Evolutionary conservation across 2,797 vertebrate species (phyloP).

Genomic region (Epinephelus malabaricus): DNA sequence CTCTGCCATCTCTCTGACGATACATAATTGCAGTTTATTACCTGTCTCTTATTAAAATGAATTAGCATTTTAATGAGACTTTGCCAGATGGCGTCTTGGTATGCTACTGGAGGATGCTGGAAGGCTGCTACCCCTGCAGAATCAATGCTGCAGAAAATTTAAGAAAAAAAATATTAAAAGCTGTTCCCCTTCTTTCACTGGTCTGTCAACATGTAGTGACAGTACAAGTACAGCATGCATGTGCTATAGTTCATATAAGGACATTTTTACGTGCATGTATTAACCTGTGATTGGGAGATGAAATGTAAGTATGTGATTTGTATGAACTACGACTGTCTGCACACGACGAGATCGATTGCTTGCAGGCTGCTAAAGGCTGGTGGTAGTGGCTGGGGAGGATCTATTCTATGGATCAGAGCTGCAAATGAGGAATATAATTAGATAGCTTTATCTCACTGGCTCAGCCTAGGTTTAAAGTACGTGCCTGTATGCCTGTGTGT

Average conservation of each 20-base stretch:
- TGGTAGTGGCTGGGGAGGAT: conserved; percentile 69
- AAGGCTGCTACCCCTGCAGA: conserved; percentile 64
- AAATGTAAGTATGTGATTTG: conserved; percentile 43
- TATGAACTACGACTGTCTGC: conserved; percentile 52
- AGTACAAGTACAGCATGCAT: conserved; percentile 13
- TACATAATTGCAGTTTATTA: conserved; percentile 93
- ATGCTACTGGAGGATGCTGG: conserved; percentile 75
- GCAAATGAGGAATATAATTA: conserved; percentile 87
- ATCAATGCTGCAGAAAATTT: conserved; percentile 51
- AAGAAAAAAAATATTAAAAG: conserved; percentile 37
- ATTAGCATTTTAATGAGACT: conserved; percentile 91
- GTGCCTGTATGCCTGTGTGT: conserved; percentile 15
- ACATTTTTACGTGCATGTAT: conserved; percentile 21
- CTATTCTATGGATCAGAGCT: conserved; percentile 81
- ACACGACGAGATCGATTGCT: conserved; percentile 70
- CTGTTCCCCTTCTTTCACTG: conserved; percentile 33
- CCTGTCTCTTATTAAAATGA: conserved; percentile 91
- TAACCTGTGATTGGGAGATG: conserved; percentile 43
- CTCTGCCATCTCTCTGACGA: conserved; percentile 81
- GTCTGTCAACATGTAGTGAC: conserved; percentile 38
- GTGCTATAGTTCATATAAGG: conserved; percentile 9
- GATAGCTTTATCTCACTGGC: conserved; percentile 82
- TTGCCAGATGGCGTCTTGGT: conserved; percentile 87
- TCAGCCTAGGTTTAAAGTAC: conserved; percentile 65
- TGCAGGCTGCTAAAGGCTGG: conserved; percentile 53